Percentiles rank a stretch among this genome's conserved stretches.
Conservation (phyloP, 2,113 vertebrate genomes). For the Arenaria interpres region DNA sequence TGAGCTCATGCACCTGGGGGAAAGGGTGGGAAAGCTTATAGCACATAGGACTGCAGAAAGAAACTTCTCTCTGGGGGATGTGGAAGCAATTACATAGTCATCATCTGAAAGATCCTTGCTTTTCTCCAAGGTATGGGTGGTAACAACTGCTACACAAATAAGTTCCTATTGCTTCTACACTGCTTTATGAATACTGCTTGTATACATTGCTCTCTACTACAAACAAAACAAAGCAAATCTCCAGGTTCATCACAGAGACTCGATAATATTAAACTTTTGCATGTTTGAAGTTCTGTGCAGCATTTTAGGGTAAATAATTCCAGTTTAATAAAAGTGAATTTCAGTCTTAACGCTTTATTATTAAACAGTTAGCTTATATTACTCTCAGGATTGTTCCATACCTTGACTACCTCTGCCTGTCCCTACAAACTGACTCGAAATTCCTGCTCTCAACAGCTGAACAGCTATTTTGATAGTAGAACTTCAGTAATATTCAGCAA, state of each 20-base stretch:
- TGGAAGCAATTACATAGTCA: constrained; percentile 38
- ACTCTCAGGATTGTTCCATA: not conserved
- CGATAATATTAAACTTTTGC: not conserved
- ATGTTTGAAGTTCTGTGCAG: not conserved
- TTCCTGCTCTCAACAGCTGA: not conserved
- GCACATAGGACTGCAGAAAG: not conserved
- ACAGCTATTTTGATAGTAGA: not conserved
- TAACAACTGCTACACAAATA: not conserved
- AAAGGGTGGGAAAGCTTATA: constrained; percentile 36
- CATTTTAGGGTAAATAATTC: not conserved
- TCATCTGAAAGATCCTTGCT: constrained; percentile 25
- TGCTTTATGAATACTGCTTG: not conserved
- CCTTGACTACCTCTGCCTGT: not conserved
- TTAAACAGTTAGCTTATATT: not conserved
- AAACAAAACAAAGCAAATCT: not conserved
- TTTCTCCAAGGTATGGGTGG: constrained; percentile 37
- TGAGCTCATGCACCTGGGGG: constrained; percentile 40
- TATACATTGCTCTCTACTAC: not conserved
- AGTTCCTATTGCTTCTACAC: not conserved
- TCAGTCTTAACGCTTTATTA: not conserved
- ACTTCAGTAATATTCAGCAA: not conserved
- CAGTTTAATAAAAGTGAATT: not conserved
- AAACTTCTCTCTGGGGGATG: not conserved
- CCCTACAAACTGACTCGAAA: not conserved
- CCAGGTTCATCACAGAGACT: not conserved